These are phyloP conservation scores for Sphyrna mokarran DNA, from an alignment of 2,113 vertebrate genomes.

Conservation along the genomic window DNA sequence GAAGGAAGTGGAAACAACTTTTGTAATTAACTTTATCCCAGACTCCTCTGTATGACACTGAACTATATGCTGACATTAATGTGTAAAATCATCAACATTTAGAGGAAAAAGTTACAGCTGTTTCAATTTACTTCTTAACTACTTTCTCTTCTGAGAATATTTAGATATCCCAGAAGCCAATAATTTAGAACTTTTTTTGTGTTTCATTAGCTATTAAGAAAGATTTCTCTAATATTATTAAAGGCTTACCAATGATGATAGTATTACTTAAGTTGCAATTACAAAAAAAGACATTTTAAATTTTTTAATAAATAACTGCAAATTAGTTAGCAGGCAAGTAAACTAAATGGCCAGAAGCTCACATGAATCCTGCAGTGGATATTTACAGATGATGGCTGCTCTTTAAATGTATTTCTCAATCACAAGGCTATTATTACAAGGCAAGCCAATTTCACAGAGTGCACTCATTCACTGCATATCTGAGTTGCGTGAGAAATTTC, in stretches of 20 bases:
- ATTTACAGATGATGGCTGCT: constrained; percentile 45
- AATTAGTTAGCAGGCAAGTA: neutral
- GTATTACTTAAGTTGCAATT: constrained; percentile 43
- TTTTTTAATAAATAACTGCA: neutral
- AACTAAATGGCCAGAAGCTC: neutral
- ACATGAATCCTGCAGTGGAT: neutral
- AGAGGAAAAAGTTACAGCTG: constrained; percentile 47
- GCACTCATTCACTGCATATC: constrained; percentile 66
- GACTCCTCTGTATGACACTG: constrained; percentile 45
- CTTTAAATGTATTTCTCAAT: constrained; percentile 44
- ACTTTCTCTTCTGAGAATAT: constrained; percentile 39
- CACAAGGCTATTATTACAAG: constrained; percentile 38
- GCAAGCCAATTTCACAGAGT: constrained; percentile 60
- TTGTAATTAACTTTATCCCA: constrained; percentile 46
- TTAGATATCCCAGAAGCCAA: neutral
- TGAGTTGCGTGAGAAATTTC: constrained; percentile 76
- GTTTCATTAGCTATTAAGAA: constrained; percentile 10
- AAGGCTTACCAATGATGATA: neutral
- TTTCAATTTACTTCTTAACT: constrained; percentile 56
- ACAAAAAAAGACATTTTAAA: constrained; percentile 40
- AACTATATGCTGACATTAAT: constrained; percentile 47
- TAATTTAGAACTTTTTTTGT: neutral
- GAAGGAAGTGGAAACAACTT: constrained; percentile 46
- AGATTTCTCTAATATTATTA: neutral
- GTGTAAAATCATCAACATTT: constrained; percentile 43